Conservation (phyloP, 2,888 invertebrate species). For the Schizotus pectinicornis region DNA sequence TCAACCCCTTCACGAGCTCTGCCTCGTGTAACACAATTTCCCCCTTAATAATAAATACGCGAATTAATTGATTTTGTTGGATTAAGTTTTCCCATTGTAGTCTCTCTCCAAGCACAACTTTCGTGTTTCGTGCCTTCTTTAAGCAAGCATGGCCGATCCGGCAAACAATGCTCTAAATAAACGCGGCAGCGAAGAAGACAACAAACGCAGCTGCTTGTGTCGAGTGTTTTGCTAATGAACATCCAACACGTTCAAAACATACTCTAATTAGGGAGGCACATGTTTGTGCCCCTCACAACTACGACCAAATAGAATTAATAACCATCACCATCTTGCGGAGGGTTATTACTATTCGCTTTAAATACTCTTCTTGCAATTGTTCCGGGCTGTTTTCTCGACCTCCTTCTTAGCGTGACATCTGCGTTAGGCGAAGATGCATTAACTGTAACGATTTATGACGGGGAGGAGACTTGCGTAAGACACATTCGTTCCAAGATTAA, state of each 20-base stretch:
- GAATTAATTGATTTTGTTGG: not conserved
- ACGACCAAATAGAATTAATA: constrained; percentile 8
- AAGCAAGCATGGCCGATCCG: not conserved
- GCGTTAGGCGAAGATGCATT: constrained; percentile 6
- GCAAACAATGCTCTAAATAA: not conserved
- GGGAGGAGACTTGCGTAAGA: constrained; percentile 2
- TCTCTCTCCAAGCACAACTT: not conserved
- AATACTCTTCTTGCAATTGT: constrained; percentile 2
- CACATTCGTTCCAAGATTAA: constrained; percentile 3
- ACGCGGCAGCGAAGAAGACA: not conserved
- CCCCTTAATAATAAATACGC: not conserved
- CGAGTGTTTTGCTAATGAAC: constrained; percentile 2
- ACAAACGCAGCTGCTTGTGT: not conserved
- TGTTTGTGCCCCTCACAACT: constrained; percentile 1
- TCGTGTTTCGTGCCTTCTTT: too few species aligned
- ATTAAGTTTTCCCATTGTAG: not conserved
- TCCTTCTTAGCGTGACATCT: constrained; percentile 2
- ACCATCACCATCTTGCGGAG: constrained; percentile 7
- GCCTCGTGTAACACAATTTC: not conserved
- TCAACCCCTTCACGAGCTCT: not conserved
- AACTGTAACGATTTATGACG: not conserved
- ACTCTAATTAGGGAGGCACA: constrained; percentile 6
- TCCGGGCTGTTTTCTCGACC: not conserved
- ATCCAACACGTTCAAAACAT: constrained; percentile 4
- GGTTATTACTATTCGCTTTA: constrained; percentile 9